A percentile compares a stretch with the other conserved stretches of the same genome.
phyloP scores from a whole-genome alignment of 2,797 vertebrate genomes.

The Cossypha dichroa region DNA sequence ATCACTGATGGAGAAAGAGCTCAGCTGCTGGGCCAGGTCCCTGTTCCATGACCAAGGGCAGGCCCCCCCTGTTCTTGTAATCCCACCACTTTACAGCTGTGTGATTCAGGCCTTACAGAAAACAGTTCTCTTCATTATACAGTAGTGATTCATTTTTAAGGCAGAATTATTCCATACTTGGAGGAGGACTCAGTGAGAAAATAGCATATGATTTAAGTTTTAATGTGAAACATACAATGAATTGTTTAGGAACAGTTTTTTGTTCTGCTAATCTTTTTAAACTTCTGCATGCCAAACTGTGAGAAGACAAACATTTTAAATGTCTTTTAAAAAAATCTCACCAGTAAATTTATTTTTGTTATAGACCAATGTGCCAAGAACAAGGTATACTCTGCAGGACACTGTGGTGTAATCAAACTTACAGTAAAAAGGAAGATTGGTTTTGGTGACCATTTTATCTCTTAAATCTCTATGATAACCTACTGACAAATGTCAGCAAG shows the following conservation, averaged over 20 bases:
- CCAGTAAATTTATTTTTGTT: neutral
- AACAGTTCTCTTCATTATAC: rapidly evolving
- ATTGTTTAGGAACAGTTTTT: neutral
- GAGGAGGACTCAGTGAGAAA: neutral
- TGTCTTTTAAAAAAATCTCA: neutral
- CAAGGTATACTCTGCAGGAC: neutral
- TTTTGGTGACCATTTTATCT: neutral
- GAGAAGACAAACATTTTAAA: neutral
- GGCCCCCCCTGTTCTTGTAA: neutral
- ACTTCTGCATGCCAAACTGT: neutral
- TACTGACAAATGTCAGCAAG: neutral
- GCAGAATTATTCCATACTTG: neutral
- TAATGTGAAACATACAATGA: neutral
- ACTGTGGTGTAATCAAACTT: neutral
- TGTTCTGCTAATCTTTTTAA: neutral
- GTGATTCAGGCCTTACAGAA: neutral
- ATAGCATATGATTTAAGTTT: neutral
- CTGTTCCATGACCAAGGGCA: neutral
- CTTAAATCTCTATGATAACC: neutral
- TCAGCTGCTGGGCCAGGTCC: neutral
- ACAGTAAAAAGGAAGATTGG: neutral
- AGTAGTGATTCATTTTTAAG: neutral
- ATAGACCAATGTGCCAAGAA: neutral
- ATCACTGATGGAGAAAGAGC: neutral
- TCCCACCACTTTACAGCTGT: neutral